phyloP scores from a whole-genome alignment of 2,797 vertebrate species.

The Natrix natrix region DNA sequence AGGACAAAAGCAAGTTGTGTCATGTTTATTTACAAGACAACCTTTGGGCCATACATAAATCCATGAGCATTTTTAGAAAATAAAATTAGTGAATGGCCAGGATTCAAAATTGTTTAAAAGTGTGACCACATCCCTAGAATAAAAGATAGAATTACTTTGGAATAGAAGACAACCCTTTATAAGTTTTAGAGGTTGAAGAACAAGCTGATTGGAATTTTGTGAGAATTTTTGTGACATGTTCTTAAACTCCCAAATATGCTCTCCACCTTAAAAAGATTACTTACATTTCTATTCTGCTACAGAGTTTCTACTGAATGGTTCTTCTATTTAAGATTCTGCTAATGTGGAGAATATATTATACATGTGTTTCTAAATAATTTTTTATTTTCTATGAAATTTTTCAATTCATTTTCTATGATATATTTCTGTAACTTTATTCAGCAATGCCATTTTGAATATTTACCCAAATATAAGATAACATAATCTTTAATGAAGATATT shows the following conservation, averaged over 20 bases:
- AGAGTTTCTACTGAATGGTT: background rate
- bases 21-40: background rate
- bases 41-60: background rate
- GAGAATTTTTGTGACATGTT: background rate
- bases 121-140: background rate
- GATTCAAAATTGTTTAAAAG: background rate
- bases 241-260: background rate
- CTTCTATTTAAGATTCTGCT: background rate
- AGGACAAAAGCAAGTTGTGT: background rate
- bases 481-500: constrained; percentile 1
- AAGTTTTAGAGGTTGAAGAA: background rate
- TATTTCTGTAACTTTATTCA: background rate
- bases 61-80: background rate
- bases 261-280: background rate
- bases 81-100: background rate
- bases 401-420: background rate
- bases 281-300: background rate
- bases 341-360: background rate
- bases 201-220: background rate
- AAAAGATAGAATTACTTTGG: background rate
- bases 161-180: background rate
- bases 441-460: background rate
- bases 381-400: background rate
- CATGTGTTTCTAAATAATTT: background rate
- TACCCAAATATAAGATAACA: background rate